phyloP scores from a whole-genome alignment of 64 coral and sea anemone genomes.

The Orbicella faveolata region DNA sequence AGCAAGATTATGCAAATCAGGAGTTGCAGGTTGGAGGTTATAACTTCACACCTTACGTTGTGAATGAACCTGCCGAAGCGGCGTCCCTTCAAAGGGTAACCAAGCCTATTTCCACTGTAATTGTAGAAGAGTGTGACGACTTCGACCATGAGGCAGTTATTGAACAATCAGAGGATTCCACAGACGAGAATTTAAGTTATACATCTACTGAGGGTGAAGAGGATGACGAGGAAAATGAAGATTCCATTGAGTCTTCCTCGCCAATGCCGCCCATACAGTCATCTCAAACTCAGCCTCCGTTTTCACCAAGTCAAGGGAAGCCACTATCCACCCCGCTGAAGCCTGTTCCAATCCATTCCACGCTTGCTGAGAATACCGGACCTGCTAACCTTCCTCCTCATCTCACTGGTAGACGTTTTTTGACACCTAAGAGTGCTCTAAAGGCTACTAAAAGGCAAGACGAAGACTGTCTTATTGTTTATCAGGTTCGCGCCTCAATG shows the following conservation, averaged over 20 bases:
- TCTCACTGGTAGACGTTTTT: conserved; percentile 46
- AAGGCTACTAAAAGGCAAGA: conserved; percentile 60
- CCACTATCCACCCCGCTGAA: conserved; percentile 2
- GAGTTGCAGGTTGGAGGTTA: not conserved
- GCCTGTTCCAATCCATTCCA: conserved; percentile 15
- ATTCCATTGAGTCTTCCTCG: not conserved
- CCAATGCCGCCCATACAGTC: not conserved
- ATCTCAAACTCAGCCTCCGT: not conserved
- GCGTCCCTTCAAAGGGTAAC: not conserved
- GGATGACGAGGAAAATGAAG: conserved; percentile 3
- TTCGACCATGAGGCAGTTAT: conserved; percentile 2
- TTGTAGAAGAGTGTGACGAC: conserved; percentile 37
- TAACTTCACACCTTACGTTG: conserved; percentile 47
- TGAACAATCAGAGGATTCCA: conserved; percentile 45
- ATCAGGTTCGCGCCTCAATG: conserved; percentile 68
- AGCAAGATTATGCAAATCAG: not conserved
- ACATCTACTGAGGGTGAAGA: conserved; percentile 14
- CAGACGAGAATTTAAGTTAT: not conserved
- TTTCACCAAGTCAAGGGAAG: conserved; percentile 15
- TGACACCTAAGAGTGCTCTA: conserved; percentile 68
- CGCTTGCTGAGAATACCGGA: not conserved
- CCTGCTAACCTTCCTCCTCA: conserved; percentile 8
- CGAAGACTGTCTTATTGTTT: conserved; percentile 74
- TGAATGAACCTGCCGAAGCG: conserved; percentile 38
- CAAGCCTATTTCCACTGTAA: conserved; percentile 6